A percentile compares a stretch with the other conserved stretches of the same genome.
Conservation (phyloP, 2,888 invertebrate genomes). For the Blastobasis adustella region DNA sequence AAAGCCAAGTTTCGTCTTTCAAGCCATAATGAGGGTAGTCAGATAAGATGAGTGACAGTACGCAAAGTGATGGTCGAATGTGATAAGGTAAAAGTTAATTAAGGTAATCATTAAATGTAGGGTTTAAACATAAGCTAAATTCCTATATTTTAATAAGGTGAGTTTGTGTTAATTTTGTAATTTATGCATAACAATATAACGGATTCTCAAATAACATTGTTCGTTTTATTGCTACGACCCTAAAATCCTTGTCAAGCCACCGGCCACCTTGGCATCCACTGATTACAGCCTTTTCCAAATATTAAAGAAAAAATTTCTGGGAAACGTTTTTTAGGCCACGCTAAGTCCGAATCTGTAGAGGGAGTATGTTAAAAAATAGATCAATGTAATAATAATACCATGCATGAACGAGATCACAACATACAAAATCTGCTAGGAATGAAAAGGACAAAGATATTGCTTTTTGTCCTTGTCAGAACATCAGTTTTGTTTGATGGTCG, state of each 20-base stretch:
- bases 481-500: too few relatives aligned
- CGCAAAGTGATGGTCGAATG: constrained; percentile 59
- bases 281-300: too few relatives aligned
- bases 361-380: not conserved
- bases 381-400: too few relatives aligned
- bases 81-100: constrained; percentile 47
- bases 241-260: not conserved
- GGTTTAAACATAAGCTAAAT: constrained; percentile 45
- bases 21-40: constrained; percentile 26
- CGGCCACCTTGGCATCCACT: too few relatives aligned
- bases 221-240: constrained; percentile 13
- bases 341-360: too few relatives aligned
- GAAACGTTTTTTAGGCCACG: too few relatives aligned
- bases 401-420: too few relatives aligned
- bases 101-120: constrained; percentile 27
- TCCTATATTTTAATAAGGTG: constrained; percentile 65
- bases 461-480: too few relatives aligned
- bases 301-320: too few relatives aligned
- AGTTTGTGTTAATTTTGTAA: constrained; percentile 50
- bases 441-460: too few relatives aligned
- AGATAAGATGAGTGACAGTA: constrained; percentile 4
- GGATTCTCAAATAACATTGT: constrained; percentile 14
- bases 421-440: too few relatives aligned
- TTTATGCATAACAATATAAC: constrained; percentile 51
- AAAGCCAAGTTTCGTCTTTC: too few relatives aligned